Base-by-base conservation (phyloP, 2,888 invertebrate genomes). In the Peribatodes rhomboidaria region DNA sequence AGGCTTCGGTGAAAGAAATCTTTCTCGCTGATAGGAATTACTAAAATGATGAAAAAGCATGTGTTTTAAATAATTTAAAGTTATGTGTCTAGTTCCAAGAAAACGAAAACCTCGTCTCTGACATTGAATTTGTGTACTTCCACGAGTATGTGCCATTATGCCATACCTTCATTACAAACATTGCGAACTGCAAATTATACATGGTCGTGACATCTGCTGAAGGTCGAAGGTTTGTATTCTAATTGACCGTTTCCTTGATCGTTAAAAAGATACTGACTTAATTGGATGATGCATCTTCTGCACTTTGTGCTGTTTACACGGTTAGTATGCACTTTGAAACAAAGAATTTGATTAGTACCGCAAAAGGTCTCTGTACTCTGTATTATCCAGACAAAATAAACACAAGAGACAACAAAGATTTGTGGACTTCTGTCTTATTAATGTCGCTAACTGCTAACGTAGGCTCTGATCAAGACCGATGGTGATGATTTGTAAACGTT, bases 251-350 rank as follows among this genome's bases (percentile, higher is more conserved):
- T 56, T 65, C 60, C 65, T 50, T 52, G 55, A 55, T 65, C 35
- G 14, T 20, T 53, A 14, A 6, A 42, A 37, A 16, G 31, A 44
- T 55, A 42, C 33, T 14, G 8, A 56, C 37, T 20, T 60, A 65
- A 59, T 58, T 62, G 64, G 41, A 54, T 55, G 54, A 58, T 59
- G 58, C 58, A 64, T 58, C 54, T 54, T 20, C 53, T 56, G 56
- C 52, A 52, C 22, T 59, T 37, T 37, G 35, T 44, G 22, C 37
- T 46, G 47, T n/a, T 46, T 13, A 35, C 11, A 10, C 35, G 11
- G 16, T 53, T 46, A 47, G 31, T 39, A 37, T n/a, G n/a, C n/a
- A 18, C 20, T 39, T 18, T 6, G 8, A 20, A 20, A 42, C 1
- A 0, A 22, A 47, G 13, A 35, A n/a, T 16, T n/a, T 37, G 2